Percentiles rank a stretch among this genome's conserved stretches.
Evolutionary conservation across 2,888 invertebrate genomes (phyloP).

Genomic region (Boloria selene): DNA sequence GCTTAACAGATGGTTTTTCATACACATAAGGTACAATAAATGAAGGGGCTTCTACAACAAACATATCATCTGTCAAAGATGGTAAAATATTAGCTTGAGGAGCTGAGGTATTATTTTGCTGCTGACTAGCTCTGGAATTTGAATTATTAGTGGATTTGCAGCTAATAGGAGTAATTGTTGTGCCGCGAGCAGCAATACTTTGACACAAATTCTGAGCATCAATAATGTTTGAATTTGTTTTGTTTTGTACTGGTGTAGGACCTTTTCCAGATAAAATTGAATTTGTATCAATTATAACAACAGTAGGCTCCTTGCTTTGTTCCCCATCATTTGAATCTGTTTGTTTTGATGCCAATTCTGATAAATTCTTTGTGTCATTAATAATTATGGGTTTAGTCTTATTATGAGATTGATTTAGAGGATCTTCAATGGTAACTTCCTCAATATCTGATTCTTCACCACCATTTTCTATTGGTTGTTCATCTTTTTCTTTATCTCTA

Average conservation of each 20-base stretch:
- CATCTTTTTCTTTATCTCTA: slow-evolving; percentile 79
- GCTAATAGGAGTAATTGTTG: slow-evolving; percentile 81
- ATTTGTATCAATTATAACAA: slow-evolving; percentile 94
- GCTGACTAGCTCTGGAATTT: slow-evolving; percentile 37
- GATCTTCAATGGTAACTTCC: slow-evolving; percentile 87
- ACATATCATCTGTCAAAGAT: slow-evolving; percentile 95
- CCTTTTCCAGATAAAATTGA: slow-evolving; percentile 79
- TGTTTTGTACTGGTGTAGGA: slow-evolving; percentile 49
- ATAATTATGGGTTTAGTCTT: slow-evolving; percentile 84
- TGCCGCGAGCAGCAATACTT: slow-evolving; percentile 75
- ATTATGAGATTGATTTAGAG: slow-evolving; percentile 73
- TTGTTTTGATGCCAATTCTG: slow-evolving; percentile 85
- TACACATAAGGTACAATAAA: slow-evolving; percentile 97
- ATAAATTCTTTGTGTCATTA: slow-evolving; percentile 88
- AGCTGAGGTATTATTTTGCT: slow-evolving; percentile 44
- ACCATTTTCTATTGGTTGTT: slow-evolving; percentile 74
- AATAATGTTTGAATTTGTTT: slow-evolving; percentile 53
- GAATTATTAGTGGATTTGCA: slow-evolving; percentile 52
- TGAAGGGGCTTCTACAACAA: slow-evolving; percentile 95
- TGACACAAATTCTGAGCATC: slow-evolving; percentile 73
- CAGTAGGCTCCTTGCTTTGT: slow-evolving; percentile 88
- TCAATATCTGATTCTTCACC: slow-evolving; percentile 84
- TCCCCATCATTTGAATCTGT: slow-evolving; percentile 60
- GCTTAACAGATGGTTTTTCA: slow-evolving; percentile 93
- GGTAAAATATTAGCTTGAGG: slow-evolving; percentile 84